A percentile compares a stretch with the other conserved stretches of the same genome.
phyloP scores from a whole-genome alignment of 2,888 invertebrate species.

The Lasiommata megera region DNA sequence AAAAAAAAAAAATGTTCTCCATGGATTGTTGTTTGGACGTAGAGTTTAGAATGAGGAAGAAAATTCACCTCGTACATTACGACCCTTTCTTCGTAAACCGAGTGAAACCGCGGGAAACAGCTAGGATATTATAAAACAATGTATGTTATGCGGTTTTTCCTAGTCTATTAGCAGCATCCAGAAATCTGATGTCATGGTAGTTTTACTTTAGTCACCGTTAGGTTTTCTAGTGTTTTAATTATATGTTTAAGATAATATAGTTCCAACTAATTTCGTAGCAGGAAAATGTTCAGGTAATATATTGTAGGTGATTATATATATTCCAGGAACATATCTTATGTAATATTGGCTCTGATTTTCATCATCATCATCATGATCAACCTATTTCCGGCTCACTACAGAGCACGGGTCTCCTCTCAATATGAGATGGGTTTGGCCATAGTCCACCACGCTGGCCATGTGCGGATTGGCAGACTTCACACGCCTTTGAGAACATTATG shows the following conservation, averaged over 20 bases:
- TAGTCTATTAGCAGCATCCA: conserved; percentile 13
- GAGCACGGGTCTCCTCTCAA: too few species aligned
- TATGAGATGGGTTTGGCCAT: too few species aligned
- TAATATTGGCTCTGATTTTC: not conserved
- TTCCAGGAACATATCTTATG: conserved; percentile 5
- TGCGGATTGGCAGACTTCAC: too few species aligned
- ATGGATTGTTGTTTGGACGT: too few species aligned
- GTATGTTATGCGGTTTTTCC: conserved; percentile 8
- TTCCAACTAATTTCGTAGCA: conserved; percentile 6
- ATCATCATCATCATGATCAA: too few species aligned
- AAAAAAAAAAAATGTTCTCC: too few species aligned
- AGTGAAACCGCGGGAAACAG: not conserved
- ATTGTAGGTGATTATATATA: not conserved
- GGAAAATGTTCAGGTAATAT: conserved; percentile 6
- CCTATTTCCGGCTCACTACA: too few species aligned
- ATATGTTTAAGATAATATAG: not conserved
- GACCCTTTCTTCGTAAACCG: too few species aligned
- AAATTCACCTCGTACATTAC: too few species aligned
- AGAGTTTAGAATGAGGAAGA: too few species aligned
- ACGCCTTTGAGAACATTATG: too few species aligned
- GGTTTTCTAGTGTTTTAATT: conserved; percentile 22
- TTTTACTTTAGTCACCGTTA: conserved; percentile 21
- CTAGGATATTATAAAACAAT: not conserved
- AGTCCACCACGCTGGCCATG: too few species aligned
- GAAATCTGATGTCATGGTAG: conserved; percentile 19